Conservation (phyloP, 1,140 invertebrate genomes). For the Anoplophora glabripennis region DNA sequence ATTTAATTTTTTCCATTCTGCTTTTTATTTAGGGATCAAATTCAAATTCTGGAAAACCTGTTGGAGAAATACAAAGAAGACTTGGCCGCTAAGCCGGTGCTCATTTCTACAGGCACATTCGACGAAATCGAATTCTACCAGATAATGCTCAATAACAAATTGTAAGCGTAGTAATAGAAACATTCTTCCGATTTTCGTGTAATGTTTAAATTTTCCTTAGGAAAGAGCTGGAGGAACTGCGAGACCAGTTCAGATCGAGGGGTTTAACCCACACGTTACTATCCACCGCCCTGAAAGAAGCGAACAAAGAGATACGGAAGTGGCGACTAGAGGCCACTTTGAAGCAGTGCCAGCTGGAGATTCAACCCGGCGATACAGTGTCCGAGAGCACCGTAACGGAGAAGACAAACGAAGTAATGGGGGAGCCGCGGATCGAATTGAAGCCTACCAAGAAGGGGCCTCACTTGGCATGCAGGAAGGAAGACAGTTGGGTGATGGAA, state of each 20-base stretch:
- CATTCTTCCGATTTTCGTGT: neutral
- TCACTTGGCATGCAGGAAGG: neutral
- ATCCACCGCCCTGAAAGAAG: constrained; percentile 1
- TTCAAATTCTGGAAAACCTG: neutral
- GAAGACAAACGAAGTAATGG: neutral
- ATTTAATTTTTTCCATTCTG: neutral
- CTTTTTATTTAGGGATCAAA: neutral
- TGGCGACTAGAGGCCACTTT: constrained; percentile 1
- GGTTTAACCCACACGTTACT: neutral
- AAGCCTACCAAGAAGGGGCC: neutral
- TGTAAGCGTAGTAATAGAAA: constrained; percentile 1
- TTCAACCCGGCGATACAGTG: neutral
- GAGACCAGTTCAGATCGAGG: neutral
- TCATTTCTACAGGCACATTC: constrained; percentile 3
- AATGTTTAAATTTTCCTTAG: neutral
- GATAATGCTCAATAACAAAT: neutral
- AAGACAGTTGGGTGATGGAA: neutral
- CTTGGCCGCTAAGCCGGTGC: neutral
- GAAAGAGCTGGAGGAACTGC: constrained; percentile 4
- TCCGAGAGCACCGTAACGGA: neutral
- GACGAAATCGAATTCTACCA: constrained; percentile 8
- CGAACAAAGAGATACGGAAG: constrained; percentile 5
- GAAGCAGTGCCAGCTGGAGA: constrained; percentile 11
- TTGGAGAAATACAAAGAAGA: constrained; percentile 8
- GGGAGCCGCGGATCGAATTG: neutral